Conservation (phyloP, 2,797 vertebrate species). For the Tapera naevia region DNA sequence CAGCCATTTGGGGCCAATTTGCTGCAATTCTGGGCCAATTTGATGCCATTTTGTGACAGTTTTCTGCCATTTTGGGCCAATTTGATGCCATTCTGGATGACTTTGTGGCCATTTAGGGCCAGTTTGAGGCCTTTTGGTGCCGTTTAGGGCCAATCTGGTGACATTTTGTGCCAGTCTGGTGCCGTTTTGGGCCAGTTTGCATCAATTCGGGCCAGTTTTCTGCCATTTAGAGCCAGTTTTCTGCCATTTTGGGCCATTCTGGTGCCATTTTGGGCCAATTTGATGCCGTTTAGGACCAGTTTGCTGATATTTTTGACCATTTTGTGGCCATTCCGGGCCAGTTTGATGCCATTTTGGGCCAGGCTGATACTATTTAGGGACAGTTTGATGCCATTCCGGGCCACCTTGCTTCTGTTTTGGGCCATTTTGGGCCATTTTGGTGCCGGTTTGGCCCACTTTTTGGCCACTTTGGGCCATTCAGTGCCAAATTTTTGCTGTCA, state of each 20-base stretch:
- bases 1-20: too few species aligned
- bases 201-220: background rate
- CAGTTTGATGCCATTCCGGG: background rate
- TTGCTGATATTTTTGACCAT: background rate
- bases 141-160: too few species aligned
- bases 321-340: background rate
- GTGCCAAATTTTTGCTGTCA: fast-evolving
- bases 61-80: background rate
- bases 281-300: background rate
- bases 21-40: too few species aligned
- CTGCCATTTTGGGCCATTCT: background rate
- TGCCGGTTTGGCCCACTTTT: too few species aligned
- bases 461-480: too few species aligned
- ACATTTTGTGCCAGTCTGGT: too few species aligned
- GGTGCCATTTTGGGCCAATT: too few species aligned
- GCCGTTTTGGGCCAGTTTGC: too few species aligned
- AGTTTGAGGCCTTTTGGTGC: background rate
- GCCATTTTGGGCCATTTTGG: too few species aligned
- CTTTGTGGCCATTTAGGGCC: background rate
- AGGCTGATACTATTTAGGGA: too few species aligned
- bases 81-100: background rate
- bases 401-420: too few species aligned
- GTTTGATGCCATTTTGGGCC: background rate
- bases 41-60: too few species aligned
- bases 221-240: background rate